phyloP scores from a whole-genome alignment of 35 echinoderm and acorn worm species.

The Strongylocentrotus purpuratus region DNA sequence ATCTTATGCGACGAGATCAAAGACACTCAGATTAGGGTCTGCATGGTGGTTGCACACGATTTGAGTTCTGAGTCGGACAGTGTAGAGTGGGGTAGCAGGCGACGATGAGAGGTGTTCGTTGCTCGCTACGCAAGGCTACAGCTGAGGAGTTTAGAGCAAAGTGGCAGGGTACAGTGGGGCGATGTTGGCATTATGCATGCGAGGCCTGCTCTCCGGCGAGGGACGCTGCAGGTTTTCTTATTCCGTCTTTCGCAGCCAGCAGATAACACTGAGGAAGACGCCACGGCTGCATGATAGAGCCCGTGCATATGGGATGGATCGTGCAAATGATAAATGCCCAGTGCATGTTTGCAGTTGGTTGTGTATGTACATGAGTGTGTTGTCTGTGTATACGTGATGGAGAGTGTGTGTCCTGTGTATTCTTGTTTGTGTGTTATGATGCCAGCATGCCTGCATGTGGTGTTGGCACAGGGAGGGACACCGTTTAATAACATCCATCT shows the following conservation, averaged over 20 bases:
- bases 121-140: not conserved
- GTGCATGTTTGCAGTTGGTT: not conserved
- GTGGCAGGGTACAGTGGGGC: not conserved
- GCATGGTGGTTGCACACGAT: slow-evolving; percentile 2
- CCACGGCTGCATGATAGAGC: slow-evolving; percentile 6
- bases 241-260: not conserved
- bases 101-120: not conserved
- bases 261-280: not conserved
- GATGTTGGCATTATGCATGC: slow-evolving; percentile 50
- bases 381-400: not conserved
- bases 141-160: not conserved
- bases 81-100: not conserved
- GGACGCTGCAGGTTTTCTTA: slow-evolving; percentile 14
- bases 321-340: not conserved
- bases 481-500: not conserved
- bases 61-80: not conserved
- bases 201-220: not conserved
- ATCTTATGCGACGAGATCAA: not conserved
- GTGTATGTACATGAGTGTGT: not conserved
- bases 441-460: not conserved
- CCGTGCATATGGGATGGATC: not conserved
- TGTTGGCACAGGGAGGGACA: not conserved
- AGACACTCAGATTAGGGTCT: not conserved
- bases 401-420: not conserved
- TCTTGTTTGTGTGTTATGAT: not conserved